A percentile compares a stretch with the other conserved stretches of the same genome.
phyloP scores from a whole-genome alignment of 2,113 vertebrate species.

The Saimiri boliviensis region DNA sequence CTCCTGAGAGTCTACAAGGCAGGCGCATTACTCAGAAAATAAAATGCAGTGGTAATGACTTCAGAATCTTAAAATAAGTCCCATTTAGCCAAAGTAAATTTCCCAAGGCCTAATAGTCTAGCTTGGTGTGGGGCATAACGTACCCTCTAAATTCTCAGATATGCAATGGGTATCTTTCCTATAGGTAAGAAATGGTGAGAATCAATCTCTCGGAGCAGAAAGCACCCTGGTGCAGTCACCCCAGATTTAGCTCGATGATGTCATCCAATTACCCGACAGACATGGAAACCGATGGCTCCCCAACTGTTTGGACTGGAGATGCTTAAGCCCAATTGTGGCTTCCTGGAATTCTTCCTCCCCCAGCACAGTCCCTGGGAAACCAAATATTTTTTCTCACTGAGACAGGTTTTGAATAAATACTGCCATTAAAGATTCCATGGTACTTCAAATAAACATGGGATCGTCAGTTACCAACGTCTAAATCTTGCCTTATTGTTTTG shows the following conservation, averaged over 20 bases:
- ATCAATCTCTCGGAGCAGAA: neutral
- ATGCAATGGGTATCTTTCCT: rapidly evolving
- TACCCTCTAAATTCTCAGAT: neutral
- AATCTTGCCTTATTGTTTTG: constrained; percentile 7
- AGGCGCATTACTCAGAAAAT: neutral
- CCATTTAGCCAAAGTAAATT: rapidly evolving
- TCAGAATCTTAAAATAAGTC: constrained; percentile 6
- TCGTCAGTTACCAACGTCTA: neutral
- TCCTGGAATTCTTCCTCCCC: neutral
- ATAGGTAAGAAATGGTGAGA: rapidly evolving
- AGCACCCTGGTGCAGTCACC: rapidly evolving
- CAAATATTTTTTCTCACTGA: neutral
- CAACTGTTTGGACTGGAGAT: neutral
- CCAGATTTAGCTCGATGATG: neutral
- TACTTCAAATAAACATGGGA: neutral
- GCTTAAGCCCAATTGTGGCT: neutral
- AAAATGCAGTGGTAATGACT: neutral
- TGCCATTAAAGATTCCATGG: neutral
- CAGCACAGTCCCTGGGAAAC: neutral
- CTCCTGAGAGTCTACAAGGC: neutral
- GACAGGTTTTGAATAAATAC: constrained; percentile 6
- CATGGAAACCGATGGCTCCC: neutral
- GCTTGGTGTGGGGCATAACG: neutral
- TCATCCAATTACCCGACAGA: neutral
- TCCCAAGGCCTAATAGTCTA: neutral